Base-by-base conservation (phyloP, 2,888 invertebrate genomes). In the Agrotis segetum region DNA sequence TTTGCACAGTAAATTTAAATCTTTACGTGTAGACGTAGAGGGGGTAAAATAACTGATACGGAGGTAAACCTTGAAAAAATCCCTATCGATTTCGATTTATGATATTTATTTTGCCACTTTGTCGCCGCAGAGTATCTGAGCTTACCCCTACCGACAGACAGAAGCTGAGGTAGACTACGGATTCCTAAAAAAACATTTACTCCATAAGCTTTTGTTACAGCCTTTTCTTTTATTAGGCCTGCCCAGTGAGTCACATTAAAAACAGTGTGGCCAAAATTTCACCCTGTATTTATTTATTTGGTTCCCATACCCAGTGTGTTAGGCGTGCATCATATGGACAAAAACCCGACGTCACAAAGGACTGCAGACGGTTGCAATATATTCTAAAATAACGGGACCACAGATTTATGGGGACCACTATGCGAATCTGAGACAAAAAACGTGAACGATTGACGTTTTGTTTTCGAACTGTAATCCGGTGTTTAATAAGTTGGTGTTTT, bases 331-430 rank as follows among this genome's bases (percentile, higher is more conserved):
- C 88, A 88, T 77, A 84, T 81, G 74, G 74, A 87, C 89, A 92
- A 92, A 92, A 92, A 92, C 88, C 88, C 83, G 86, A 89, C 88
- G 84, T 87, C 89, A 90, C 88, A 88, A 89, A 88, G 88, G 85
- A 83, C 71, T 81, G 86, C 85, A 85, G 88, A 85, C 87, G 84
- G 86, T 82, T 80, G 85, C 85, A 86, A 86, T 87, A 86, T 88
- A 89, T 90, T 88, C 88, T 76, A 83, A 83, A 85, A 84, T 93
- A 93, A 92, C 93, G 92, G 93, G 86, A 87, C 80, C 79, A 44
- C 67, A 85, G 90, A 93, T 93, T 92, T 92, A 93, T 92, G 87
- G 86, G 86, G 84, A 77, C 86, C 83, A 83, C 80, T 82, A 74
- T 71, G 67, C 82, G 87, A 88, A 85, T 81, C 73, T 72, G 71